Conservation (phyloP, 2,797 vertebrate genomes). For the Dallia pectoralis region DNA sequence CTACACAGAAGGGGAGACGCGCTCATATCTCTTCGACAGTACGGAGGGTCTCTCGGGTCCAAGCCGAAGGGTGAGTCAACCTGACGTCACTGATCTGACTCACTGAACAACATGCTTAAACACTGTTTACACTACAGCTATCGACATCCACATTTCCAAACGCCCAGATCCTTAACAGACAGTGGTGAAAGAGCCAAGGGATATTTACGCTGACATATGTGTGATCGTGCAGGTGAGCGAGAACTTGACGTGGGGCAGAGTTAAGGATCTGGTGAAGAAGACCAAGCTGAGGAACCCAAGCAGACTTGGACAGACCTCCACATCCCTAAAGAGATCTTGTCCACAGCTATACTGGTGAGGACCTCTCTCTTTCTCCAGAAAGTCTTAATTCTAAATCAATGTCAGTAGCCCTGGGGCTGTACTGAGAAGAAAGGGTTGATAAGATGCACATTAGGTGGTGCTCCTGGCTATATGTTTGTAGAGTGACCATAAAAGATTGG, state of each 20-base stretch:
- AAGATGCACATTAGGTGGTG: no score
- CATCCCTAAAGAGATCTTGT: constrained; percentile 85
- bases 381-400: not conserved
- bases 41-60: constrained; percentile 59
- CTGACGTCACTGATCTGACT: constrained; percentile 18
- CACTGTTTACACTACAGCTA: not conserved
- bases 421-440: no score
- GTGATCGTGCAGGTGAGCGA: constrained; percentile 64
- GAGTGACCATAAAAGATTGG: no score
- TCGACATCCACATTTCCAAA: not conserved
- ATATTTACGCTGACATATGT: not conserved
- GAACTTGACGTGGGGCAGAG: constrained; percentile 74
- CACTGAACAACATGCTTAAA: constrained; percentile 9
- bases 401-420: no score
- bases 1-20: constrained; percentile 72
- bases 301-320: constrained; percentile 69
- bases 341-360: constrained; percentile 82
- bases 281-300: constrained; percentile 74
- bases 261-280: constrained; percentile 81
- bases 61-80: constrained; percentile 62
- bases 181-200: not conserved
- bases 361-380: not conserved
- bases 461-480: no score
- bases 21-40: constrained; percentile 55
- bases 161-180: not conserved